Conservation (phyloP, 64 coral and sea anemone species). For the Dendronephthya gigantea region DNA sequence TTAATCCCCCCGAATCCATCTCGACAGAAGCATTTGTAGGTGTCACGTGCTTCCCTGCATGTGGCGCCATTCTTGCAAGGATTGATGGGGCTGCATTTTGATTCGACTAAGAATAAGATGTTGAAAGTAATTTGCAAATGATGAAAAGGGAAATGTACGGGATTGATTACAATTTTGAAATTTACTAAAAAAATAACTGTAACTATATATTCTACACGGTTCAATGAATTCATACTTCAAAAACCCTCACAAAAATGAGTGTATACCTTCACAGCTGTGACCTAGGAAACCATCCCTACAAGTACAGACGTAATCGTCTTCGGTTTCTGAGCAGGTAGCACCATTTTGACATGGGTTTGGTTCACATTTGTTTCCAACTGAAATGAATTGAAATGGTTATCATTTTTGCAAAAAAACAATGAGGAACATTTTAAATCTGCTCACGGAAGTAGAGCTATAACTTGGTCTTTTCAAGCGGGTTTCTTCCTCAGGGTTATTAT, state of each 20-base stretch:
- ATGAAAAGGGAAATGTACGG: background rate
- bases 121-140: no score
- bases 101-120: background rate
- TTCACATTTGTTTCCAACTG: constrained; percentile 4
- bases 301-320: background rate
- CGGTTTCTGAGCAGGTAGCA: background rate
- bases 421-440: no score
- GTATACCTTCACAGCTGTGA: background rate
- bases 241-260: no score
- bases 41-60: background rate
- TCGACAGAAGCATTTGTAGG: constrained; percentile 5
- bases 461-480: no score
- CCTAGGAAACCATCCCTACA: constrained; percentile 2
- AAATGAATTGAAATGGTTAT: background rate
- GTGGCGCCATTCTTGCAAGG: constrained; percentile 16
- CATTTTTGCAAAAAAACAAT: no score
- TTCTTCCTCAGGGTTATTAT: no score
- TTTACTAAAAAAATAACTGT: no score
- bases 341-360: background rate
- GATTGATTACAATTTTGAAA: no score
- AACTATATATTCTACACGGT: background rate
- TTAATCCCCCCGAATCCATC: background rate
- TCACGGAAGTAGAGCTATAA: no score
- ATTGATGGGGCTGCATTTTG: background rate
- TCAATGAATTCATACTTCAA: no score